Evolutionary conservation across 2,888 invertebrate species (phyloP).

Genomic region (Apeira syringaria): DNA sequence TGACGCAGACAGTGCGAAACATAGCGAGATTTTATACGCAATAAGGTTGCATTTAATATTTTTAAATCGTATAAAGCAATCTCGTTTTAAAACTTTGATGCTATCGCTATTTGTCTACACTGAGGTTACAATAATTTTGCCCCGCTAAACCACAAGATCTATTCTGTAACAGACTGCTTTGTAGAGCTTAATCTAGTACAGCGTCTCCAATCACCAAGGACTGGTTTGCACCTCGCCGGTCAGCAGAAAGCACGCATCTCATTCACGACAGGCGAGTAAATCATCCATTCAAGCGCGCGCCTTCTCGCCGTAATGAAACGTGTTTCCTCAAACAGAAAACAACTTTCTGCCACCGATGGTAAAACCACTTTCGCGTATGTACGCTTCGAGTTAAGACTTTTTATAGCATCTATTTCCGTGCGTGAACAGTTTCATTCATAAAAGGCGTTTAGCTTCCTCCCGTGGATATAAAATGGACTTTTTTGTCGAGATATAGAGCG

Average conservation of each 20-base stretch:
- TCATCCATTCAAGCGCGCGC: constrained; percentile 66
- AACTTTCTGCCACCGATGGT: constrained; percentile 71
- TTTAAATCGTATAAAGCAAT: no score
- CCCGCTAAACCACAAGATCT: constrained; percentile 8
- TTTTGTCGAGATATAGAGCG: constrained; percentile 45
- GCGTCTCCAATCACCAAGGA: constrained; percentile 63
- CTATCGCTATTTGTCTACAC: no score
- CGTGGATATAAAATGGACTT: constrained; percentile 37
- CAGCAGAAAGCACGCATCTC: constrained; percentile 66
- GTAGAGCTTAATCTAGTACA: constrained; percentile 7
- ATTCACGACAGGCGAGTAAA: constrained; percentile 79
- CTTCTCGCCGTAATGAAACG: constrained; percentile 58
- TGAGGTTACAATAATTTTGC: no score
- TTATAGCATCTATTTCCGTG: constrained; percentile 74
- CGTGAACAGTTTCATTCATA: constrained; percentile 37
- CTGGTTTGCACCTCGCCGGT: constrained; percentile 70
- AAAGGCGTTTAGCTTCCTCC: constrained; percentile 36
- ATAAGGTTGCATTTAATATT: no score
- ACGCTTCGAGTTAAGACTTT: constrained; percentile 71
- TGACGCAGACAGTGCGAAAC: no score
- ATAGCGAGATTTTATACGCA: no score
- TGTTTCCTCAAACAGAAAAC: constrained; percentile 72
- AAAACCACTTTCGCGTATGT: constrained; percentile 76
- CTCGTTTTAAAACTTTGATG: no score
- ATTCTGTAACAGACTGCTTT: neutral